Base-by-base conservation (phyloP, 2,113 vertebrate genomes). In the Menura novaehollandiae region DNA sequence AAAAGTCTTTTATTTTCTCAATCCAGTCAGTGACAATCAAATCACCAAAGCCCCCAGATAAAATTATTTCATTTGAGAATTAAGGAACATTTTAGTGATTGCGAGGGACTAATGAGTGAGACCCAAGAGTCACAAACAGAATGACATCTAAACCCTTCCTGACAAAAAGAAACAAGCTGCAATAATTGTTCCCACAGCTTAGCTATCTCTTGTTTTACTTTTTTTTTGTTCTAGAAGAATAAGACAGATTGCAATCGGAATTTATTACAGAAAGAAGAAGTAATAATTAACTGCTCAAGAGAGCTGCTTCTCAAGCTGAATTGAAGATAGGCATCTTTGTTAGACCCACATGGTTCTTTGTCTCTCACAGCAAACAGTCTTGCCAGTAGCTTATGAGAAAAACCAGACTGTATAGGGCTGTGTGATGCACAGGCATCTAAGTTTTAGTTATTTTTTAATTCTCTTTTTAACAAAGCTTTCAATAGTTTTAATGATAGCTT, bases 161-260 rank as follows among this genome's bases (percentile, higher is more conserved):
- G 63, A 69, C 35, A 62, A 85, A 79, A 68, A 78, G 51, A 41
- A 73, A 33, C 23, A 93, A 90, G 59, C 56, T 89, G 37, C 21
- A 92, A 26, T 32, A 89, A 74, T 67, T 84, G 56, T 84, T 85
- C 59, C 72, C 82, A 89, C 41, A 93, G 68, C 52, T 83, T 88
- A 81, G 53, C 75, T 75, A 79, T 86, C 27, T 72, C 75, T 56
- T 75, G 22, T 23, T 53, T 85, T 64, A 27, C 12, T 67, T 80
- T 49, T 72, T 74, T 28, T 47, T 74, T 51, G 51, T 83, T 91
- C 68, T 35, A 89, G 47, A 89, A 95, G 72, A 95, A 77, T 78
- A 90, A 55, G 16, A 84, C 43, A 96, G 82, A 94, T 95, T 96
- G 79, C n/a, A 84, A 93, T 88, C 85, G 93, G 73, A 86, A 81